phyloP scores from a whole-genome alignment of 2,113 vertebrate species.

The Pteropus alecto region DNA sequence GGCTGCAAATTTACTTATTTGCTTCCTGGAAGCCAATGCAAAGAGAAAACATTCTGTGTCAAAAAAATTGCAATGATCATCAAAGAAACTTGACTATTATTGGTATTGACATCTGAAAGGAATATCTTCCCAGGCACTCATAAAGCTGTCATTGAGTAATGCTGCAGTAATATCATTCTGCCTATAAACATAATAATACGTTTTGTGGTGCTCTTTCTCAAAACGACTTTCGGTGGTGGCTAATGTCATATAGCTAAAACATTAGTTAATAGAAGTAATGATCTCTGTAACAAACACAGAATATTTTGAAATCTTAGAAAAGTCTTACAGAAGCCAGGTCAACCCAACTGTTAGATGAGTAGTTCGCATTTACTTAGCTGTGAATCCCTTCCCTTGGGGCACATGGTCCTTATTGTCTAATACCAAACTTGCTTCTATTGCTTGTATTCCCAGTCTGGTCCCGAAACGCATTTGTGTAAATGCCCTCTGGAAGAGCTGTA shows the following conservation, averaged over 20 bases:
- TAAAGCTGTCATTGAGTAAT: not conserved
- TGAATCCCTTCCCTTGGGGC: not conserved
- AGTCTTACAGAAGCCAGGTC: not conserved
- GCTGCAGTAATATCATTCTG: not conserved
- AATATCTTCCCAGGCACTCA: not conserved
- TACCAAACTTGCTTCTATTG: not conserved
- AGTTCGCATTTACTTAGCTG: not conserved
- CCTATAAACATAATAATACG: not conserved
- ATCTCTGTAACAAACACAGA: not conserved
- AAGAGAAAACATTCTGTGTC: not conserved
- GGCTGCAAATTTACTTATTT: not conserved
- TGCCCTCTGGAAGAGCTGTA: not conserved
- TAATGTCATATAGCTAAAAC: not conserved
- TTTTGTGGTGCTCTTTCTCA: not conserved
- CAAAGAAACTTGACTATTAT: not conserved
- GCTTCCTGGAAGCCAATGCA: not conserved
- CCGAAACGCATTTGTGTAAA: not conserved
- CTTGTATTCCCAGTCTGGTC: not conserved
- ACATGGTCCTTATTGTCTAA: not conserved
- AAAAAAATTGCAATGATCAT: not conserved
- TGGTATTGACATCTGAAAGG: not conserved
- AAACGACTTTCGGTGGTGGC: not conserved
- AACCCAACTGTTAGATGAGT: not conserved
- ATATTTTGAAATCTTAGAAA: not conserved
- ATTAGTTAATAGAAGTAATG: not conserved